Conservation (phyloP, 2,888 invertebrate genomes). For the Papilio gigon region DNA sequence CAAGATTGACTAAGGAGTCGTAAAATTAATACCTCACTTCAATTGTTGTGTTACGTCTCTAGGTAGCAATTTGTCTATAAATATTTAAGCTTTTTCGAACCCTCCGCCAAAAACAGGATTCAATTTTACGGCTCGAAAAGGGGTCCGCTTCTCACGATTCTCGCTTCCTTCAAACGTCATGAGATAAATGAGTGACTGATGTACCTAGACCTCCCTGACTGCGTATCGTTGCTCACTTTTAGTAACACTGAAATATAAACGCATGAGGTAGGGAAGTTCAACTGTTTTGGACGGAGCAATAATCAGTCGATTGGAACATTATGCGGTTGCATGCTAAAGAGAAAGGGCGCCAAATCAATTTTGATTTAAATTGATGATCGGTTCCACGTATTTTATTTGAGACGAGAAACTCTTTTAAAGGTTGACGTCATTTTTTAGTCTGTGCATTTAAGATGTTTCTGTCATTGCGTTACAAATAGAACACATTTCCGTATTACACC, state of each 20-base stretch:
- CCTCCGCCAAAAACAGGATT: constrained; percentile 80
- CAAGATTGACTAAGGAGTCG: constrained; percentile 71
- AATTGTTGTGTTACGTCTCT: constrained; percentile 67
- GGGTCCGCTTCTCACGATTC: constrained; percentile 72
- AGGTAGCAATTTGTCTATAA: constrained; percentile 77
- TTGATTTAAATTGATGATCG: constrained; percentile 72
- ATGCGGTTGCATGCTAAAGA: constrained; percentile 75
- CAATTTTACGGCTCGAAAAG: constrained; percentile 81
- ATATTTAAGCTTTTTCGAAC: constrained; percentile 80
- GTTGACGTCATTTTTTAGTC: background rate
- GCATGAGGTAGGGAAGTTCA: constrained; percentile 56
- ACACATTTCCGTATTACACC: too few species aligned
- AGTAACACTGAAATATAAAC: constrained; percentile 48
- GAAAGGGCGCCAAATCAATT: constrained; percentile 77
- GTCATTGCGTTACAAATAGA: background rate
- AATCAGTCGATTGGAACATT: constrained; percentile 71
- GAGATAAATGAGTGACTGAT: constrained; percentile 63
- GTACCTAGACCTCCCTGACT: constrained; percentile 55
- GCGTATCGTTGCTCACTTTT: constrained; percentile 45
- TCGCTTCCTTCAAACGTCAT: constrained; percentile 74
- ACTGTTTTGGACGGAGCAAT: constrained; percentile 58
- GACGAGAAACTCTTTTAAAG: constrained; percentile 47
- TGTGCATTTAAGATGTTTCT: background rate
- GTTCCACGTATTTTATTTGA: constrained; percentile 51
- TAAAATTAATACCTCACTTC: constrained; percentile 81